A percentile compares a stretch with the other conserved stretches of the same genome.
Conservation (phyloP, 2,888 invertebrate genomes). For the Leucoma salicis region DNA sequence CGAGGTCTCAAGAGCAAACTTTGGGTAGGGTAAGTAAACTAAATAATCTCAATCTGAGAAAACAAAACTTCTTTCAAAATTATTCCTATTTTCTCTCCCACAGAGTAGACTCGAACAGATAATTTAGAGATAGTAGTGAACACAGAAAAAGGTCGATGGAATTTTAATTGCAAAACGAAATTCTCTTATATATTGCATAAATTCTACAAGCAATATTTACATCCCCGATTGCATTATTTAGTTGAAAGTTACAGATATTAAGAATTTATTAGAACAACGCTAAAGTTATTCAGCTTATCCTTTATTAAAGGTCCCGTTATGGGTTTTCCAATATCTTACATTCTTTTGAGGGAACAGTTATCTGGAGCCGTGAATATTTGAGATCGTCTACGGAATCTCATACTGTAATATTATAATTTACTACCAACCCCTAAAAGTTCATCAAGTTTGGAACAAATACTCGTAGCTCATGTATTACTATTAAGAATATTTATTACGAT, state of each 20-base stretch:
- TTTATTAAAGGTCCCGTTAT: constrained; percentile 57
- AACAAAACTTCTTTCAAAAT: no score
- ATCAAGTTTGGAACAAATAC: constrained; percentile 5
- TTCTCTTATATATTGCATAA: no score
- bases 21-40: no score
- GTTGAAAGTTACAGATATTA: constrained; percentile 28
- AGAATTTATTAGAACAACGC: constrained; percentile 44
- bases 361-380: constrained; percentile 48
- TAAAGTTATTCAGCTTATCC: constrained; percentile 51
- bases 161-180: no score
- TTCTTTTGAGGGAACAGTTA: constrained; percentile 53
- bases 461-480: neutral
- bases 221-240: constrained; percentile 1
- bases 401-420: constrained; percentile 40
- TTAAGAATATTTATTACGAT: neutral
- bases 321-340: constrained; percentile 57
- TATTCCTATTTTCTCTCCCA: no score
- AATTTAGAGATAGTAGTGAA: no score
- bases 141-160: no score
- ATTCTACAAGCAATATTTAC: neutral
- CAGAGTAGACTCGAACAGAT: no score
- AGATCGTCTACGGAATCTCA: constrained; percentile 44
- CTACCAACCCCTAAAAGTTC: constrained; percentile 17
- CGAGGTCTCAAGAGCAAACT: no score
- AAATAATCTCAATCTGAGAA: no score